Evolutionary conservation across 2,888 invertebrate genomes (phyloP).

Genomic region (Balanococcus diminutus): DNA sequence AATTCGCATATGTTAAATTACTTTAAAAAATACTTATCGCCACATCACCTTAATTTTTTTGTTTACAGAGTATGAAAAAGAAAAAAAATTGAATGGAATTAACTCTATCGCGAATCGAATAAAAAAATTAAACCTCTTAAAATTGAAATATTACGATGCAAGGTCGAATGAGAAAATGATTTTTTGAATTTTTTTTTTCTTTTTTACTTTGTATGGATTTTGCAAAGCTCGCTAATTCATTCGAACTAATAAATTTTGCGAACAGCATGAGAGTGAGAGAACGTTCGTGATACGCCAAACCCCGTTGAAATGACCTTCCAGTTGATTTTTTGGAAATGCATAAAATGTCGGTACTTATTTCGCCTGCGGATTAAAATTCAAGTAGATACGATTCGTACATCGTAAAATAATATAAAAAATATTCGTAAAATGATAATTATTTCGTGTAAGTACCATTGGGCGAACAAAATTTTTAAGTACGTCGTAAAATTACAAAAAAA

Average conservation of each 20-base stretch:
- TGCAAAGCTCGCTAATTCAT: too few species aligned
- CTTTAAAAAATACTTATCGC: constrained; percentile 5
- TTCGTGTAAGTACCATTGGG: neutral
- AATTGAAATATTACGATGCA: neutral
- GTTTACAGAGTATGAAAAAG: neutral
- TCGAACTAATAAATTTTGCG: neutral
- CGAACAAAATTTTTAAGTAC: neutral
- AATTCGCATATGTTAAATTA: neutral
- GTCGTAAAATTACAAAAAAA: neutral
- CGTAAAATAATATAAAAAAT: neutral
- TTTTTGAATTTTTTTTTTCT: neutral
- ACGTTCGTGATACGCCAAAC: too few species aligned
- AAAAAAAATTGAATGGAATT: neutral
- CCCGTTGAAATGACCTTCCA: too few species aligned
- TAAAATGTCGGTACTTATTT: neutral
- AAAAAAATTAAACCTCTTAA: neutral
- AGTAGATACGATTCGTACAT: too few species aligned
- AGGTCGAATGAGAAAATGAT: neutral
- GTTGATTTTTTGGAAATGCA: neutral
- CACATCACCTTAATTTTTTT: constrained; percentile 13
- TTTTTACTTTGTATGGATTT: too few species aligned
- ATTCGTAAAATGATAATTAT: neutral
- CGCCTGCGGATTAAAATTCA: neutral
- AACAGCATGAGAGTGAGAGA: too few species aligned
- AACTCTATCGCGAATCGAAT: neutral